These are phyloP conservation scores for Sarcophaga carnaria DNA, from an alignment of 2,888 invertebrate species.

Conservation along the genomic window DNA sequence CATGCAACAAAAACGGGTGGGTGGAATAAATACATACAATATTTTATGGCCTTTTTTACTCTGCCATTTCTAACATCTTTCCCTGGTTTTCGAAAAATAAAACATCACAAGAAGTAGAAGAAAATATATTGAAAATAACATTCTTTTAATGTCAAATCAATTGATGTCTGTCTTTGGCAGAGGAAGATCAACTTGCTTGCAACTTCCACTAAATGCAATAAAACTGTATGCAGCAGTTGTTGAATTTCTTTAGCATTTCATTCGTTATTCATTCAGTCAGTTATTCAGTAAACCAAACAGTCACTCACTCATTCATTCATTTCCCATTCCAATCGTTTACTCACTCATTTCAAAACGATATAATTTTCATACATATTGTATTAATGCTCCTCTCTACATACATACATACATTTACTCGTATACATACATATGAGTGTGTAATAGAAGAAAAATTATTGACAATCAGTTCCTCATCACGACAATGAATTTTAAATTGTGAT, in stretches of 20 bases:
- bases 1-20: conserved; percentile 50
- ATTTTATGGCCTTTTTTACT: conserved; percentile 9
- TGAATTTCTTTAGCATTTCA: conserved; percentile 40
- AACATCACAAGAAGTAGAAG: not conserved
- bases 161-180: conserved; percentile 28
- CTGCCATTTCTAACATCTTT: not conserved
- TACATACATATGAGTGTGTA: conserved; percentile 17
- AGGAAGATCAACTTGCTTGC: not conserved
- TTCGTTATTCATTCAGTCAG: conserved; percentile 51
- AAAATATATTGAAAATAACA: conserved; percentile 29
- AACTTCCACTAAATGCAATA: conserved; percentile 26
- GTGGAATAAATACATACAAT: conserved; percentile 69
- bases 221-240: conserved; percentile 47
- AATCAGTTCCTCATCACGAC: conserved; percentile 71
- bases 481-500: conserved; percentile 69
- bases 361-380: conserved; percentile 54
- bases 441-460: conserved; percentile 67
- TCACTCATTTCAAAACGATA: conserved; percentile 54
- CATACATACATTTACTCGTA: not conserved
- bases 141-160: conserved; percentile 63
- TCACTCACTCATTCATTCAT: conserved; percentile 41
- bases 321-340: conserved; percentile 43
- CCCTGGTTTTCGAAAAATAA: conserved; percentile 26
- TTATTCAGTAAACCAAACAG: conserved; percentile 40
- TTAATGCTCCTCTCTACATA: not conserved